A percentile compares a stretch with the other conserved stretches of the same genome.
Conservation (phyloP, 2,888 invertebrate species). For the Parnassius orleans region DNA sequence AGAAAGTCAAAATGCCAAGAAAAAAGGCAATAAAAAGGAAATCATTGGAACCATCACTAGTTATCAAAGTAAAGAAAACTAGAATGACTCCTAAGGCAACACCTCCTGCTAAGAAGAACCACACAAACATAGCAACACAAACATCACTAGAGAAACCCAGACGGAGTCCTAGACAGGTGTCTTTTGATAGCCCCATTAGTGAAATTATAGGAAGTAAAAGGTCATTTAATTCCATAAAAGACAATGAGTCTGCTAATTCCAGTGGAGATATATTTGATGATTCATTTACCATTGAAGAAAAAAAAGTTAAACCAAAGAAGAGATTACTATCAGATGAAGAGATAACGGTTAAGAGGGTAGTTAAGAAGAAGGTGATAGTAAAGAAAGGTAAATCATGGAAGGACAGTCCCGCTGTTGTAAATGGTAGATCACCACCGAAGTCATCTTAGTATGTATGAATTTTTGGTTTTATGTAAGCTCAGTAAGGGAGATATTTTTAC, state of each 20-base stretch:
- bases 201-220: slow-evolving; percentile 53
- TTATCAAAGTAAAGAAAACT: slow-evolving; percentile 58
- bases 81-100: slow-evolving; percentile 60
- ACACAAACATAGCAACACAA: slow-evolving; percentile 65
- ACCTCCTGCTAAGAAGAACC: slow-evolving; percentile 65
- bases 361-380: slow-evolving; percentile 58
- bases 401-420: slow-evolving; percentile 57
- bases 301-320: slow-evolving; percentile 58
- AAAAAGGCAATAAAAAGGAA: slow-evolving; percentile 52
- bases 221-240: slow-evolving; percentile 34
- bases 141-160: slow-evolving; percentile 57
- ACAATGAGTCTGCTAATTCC: slow-evolving; percentile 46
- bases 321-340: slow-evolving; percentile 59
- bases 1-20: slow-evolving; percentile 19
- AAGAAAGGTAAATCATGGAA: slow-evolving; percentile 63
- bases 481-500: slow-evolving; percentile 8
- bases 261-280: slow-evolving; percentile 74
- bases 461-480: slow-evolving; percentile 10
- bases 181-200: slow-evolving; percentile 65
- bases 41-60: slow-evolving; percentile 53
- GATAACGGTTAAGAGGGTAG: slow-evolving; percentile 57
- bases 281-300: slow-evolving; percentile 59
- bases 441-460: slow-evolving; percentile 31
- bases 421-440: slow-evolving; percentile 63
- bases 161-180: slow-evolving; percentile 57